Conservation (phyloP, 2,797 vertebrate genomes). For the Acridotheres tristis region DNA sequence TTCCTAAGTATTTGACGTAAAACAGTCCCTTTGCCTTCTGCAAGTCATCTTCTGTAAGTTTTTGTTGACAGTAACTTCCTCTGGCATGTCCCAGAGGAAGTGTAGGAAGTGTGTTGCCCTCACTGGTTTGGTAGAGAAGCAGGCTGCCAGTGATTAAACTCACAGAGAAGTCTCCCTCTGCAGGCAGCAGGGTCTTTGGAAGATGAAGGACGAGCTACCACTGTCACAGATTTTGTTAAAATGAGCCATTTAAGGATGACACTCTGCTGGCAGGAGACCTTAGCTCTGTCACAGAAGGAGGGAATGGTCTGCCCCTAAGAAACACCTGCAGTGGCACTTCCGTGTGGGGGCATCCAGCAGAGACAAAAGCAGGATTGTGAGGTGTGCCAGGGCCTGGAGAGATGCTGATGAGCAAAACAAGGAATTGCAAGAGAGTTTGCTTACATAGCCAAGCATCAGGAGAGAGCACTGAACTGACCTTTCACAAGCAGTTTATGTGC, state of each 20-base stretch:
- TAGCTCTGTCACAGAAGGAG: fast-evolving
- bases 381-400: background rate
- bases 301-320: background rate
- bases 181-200: background rate
- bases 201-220: background rate
- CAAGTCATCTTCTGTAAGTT: background rate
- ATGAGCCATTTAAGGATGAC: background rate
- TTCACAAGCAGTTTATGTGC: background rate
- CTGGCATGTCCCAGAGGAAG: background rate
- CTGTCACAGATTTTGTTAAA: background rate
- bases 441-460: background rate
- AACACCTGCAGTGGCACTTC: background rate
- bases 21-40: background rate
- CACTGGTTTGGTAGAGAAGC: background rate
- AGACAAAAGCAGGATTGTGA: fast-evolving
- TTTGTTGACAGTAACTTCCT: background rate
- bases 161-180: background rate
- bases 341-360: background rate
- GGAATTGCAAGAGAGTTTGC: background rate
- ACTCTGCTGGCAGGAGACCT: background rate
- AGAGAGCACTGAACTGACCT: background rate
- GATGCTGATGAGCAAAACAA: background rate
- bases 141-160: background rate
- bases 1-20: background rate
- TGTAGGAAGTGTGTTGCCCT: fast-evolving